Evolutionary conservation across 2,888 invertebrate species (phyloP).

Genomic region (Scotopteryx bipunctaria): DNA sequence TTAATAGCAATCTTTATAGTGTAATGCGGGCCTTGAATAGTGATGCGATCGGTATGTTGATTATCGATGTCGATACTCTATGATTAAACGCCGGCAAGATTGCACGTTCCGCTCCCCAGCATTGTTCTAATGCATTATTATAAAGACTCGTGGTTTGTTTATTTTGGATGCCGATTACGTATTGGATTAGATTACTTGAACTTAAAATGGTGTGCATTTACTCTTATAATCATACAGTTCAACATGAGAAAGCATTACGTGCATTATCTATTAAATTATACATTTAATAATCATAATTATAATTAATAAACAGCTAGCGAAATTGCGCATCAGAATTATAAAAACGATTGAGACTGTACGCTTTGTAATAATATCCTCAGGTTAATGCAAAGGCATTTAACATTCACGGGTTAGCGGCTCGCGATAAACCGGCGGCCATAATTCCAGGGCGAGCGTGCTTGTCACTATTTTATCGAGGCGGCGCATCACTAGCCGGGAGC

Average conservation of each 20-base stretch:
- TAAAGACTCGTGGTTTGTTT: constrained; percentile 32
- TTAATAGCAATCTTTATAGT: constrained; percentile 82
- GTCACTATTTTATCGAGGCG: constrained; percentile 71
- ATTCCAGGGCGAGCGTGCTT: constrained; percentile 53
- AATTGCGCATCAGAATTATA: background rate
- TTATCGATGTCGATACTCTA: constrained; percentile 67
- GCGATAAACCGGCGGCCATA: constrained; percentile 31
- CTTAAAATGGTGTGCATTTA: constrained; percentile 11
- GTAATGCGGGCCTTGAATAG: constrained; percentile 65
- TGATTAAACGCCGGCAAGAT: constrained; percentile 54
- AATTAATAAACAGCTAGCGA: background rate
- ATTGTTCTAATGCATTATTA: constrained; percentile 42
- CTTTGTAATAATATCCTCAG: constrained; percentile 10
- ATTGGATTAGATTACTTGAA: constrained; percentile 33
- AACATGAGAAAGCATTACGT: background rate
- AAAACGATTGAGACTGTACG: too few species aligned
- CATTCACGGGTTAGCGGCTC: constrained; percentile 5
- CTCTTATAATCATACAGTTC: constrained; percentile 14
- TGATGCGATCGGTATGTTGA: constrained; percentile 61
- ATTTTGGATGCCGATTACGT: constrained; percentile 30
- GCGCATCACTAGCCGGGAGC: constrained; percentile 81
- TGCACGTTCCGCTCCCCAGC: constrained; percentile 44
- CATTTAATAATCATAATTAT: too few species aligned
- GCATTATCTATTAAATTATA: background rate
- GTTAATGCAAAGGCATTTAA: constrained; percentile 16